phyloP scores from a whole-genome alignment of 2,113 vertebrate genomes.

The Laticauda colubrina region DNA sequence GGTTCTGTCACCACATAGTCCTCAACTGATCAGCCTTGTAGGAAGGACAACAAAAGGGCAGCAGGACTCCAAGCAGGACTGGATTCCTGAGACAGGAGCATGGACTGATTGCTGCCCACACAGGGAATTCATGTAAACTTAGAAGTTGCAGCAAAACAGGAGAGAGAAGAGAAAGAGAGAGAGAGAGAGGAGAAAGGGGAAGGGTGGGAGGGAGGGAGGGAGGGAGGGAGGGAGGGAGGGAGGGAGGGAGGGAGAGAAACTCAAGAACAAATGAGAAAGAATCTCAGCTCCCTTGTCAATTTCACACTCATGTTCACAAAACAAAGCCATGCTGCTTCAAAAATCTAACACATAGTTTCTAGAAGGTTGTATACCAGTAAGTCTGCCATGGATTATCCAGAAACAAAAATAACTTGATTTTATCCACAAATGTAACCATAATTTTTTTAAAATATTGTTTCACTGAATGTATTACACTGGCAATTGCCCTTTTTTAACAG shows the following conservation, averaged over 20 bases:
- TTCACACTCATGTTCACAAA: constrained; percentile 18
- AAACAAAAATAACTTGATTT: neutral
- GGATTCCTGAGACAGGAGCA: constrained; percentile 57
- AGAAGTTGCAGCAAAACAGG: constrained; percentile 19
- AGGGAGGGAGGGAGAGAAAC: neutral
- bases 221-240: neutral
- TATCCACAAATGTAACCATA: neutral
- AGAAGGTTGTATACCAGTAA: neutral
- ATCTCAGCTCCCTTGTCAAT: constrained; percentile 6
- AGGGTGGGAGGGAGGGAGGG: neutral
- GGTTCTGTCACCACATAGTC: constrained; percentile 64
- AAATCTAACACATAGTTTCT: neutral
- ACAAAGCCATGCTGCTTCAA: neutral
- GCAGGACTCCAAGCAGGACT: constrained; percentile 41
- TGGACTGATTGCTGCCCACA: constrained; percentile 52
- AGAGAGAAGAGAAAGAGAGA: no score
- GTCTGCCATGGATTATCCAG: neutral
- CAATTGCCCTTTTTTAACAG: neutral
- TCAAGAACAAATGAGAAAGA: neutral
- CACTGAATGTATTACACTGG: neutral
- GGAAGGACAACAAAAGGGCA: constrained; percentile 61
- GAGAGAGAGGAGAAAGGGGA: neutral
- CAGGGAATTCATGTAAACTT: constrained; percentile 37
- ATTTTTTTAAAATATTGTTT: neutral
- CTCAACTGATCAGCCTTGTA: constrained; percentile 66